These are phyloP conservation scores for Mythimna impura DNA, from an alignment of 2,888 invertebrate genomes.

Conservation along the genomic window DNA sequence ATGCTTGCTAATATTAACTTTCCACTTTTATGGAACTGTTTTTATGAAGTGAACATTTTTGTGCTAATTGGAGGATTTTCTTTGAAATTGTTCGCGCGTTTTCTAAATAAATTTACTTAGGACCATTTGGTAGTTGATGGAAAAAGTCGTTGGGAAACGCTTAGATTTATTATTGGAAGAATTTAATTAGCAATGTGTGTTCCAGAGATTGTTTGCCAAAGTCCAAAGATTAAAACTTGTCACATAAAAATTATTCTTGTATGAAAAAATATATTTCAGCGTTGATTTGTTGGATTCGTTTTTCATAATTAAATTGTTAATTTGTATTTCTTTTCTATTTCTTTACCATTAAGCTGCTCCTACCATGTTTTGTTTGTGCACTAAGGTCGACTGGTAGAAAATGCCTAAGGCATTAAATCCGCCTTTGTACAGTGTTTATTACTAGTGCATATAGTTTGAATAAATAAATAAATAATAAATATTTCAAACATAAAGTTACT, in stretches of 20 bases:
- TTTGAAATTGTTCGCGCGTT: slow-evolving; percentile 30
- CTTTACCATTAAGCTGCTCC: too few species aligned
- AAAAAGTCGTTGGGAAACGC: slow-evolving; percentile 3
- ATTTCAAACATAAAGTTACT: background rate
- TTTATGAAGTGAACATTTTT: slow-evolving; percentile 34
- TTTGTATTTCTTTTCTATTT: too few species aligned
- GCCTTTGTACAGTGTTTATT: too few species aligned
- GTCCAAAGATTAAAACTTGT: background rate
- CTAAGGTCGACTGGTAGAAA: too few species aligned
- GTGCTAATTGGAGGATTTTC: slow-evolving; percentile 36
- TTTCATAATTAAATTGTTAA: too few species aligned
- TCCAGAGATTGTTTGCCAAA: background rate
- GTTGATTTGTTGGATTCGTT: too few species aligned
- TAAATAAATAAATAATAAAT: too few species aligned
- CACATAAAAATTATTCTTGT: background rate
- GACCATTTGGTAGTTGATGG: slow-evolving; percentile 19
- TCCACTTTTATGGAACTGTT: slow-evolving; percentile 25
- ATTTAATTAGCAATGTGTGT: background rate
- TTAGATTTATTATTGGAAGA: background rate
- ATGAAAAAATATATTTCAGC: background rate
- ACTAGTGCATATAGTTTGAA: too few species aligned
- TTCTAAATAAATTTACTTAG: slow-evolving; percentile 21
- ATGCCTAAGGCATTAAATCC: too few species aligned
- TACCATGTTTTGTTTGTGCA: too few species aligned
- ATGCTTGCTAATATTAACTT: slow-evolving; percentile 49